These are phyloP conservation scores for Shargacucullia verbasci DNA, from an alignment of 2,888 invertebrate genomes.

Conservation along the genomic window DNA sequence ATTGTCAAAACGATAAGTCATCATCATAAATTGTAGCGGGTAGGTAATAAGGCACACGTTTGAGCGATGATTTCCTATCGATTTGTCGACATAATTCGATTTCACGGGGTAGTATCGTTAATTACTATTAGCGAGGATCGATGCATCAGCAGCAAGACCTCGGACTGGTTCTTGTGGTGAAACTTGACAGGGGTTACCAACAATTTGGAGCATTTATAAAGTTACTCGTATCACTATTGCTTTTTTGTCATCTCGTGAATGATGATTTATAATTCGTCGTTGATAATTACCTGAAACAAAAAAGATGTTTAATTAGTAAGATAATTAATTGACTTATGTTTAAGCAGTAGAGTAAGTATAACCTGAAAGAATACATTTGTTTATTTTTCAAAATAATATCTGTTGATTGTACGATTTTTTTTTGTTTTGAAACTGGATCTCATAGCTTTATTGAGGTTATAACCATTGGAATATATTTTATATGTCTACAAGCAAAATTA, in stretches of 20 bases:
- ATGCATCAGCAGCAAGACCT: slow-evolving; percentile 71
- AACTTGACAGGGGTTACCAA: slow-evolving; percentile 78
- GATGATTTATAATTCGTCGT: slow-evolving; percentile 35
- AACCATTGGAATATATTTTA: no score
- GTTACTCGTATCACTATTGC: slow-evolving; percentile 44
- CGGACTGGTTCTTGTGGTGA: slow-evolving; percentile 82
- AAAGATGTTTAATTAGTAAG: slow-evolving; percentile 27
- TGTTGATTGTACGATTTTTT: no score
- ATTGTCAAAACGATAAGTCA: slow-evolving; percentile 52
- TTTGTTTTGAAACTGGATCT: no score
- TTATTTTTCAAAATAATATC: no score
- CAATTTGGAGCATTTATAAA: slow-evolving; percentile 74
- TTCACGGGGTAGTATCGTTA: slow-evolving; percentile 82
- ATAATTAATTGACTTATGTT: background rate
- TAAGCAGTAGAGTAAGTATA: no score
- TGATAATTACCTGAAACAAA: slow-evolving; percentile 70
- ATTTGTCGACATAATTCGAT: slow-evolving; percentile 83
- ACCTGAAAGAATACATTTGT: background rate
- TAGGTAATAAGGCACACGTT: slow-evolving; percentile 57
- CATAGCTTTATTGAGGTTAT: no score
- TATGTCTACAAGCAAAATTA: background rate
- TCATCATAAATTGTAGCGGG: slow-evolving; percentile 59
- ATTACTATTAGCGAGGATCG: slow-evolving; percentile 83
- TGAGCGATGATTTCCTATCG: slow-evolving; percentile 72
- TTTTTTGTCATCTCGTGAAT: slow-evolving; percentile 39